phyloP scores from a whole-genome alignment of 2,888 invertebrate species.

The Cryptus viduatorius region DNA sequence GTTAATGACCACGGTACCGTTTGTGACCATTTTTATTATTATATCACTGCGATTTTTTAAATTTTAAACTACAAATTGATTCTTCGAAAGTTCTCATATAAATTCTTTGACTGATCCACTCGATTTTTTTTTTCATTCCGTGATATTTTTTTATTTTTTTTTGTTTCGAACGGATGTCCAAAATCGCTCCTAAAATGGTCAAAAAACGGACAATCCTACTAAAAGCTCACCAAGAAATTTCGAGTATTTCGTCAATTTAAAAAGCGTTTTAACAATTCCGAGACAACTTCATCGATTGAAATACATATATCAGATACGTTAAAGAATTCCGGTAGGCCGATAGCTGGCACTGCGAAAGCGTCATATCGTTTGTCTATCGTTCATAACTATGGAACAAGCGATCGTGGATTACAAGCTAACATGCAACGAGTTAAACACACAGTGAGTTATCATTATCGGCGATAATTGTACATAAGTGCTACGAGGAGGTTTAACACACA shows the following conservation, averaged over 20 bases:
- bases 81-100: too few species aligned
- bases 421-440: slow-evolving; percentile 49
- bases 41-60: neutral
- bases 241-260: too few species aligned
- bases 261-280: neutral
- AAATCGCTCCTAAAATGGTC: too few species aligned
- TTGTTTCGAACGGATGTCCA: too few species aligned
- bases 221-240: too few species aligned
- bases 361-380: slow-evolving; percentile 64
- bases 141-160: too few species aligned
- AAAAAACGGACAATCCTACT: too few species aligned
- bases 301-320: slow-evolving; percentile 42
- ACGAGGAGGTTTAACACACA: slow-evolving; percentile 52
- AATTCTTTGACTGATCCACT: too few species aligned
- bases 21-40: too few species aligned
- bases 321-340: slow-evolving; percentile 58
- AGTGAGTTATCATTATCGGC: slow-evolving; percentile 73
- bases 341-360: slow-evolving; percentile 56
- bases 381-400: slow-evolving; percentile 40
- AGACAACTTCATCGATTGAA: slow-evolving; percentile 2
- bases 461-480: slow-evolving; percentile 69
- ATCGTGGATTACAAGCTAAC: slow-evolving; percentile 18
- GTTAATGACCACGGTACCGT: too few species aligned
- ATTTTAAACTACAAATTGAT: neutral
- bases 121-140: too few species aligned